A percentile compares a stretch with the other conserved stretches of the same genome.
Conservation (phyloP, 2,888 invertebrate genomes). For the Idaea aversata region DNA sequence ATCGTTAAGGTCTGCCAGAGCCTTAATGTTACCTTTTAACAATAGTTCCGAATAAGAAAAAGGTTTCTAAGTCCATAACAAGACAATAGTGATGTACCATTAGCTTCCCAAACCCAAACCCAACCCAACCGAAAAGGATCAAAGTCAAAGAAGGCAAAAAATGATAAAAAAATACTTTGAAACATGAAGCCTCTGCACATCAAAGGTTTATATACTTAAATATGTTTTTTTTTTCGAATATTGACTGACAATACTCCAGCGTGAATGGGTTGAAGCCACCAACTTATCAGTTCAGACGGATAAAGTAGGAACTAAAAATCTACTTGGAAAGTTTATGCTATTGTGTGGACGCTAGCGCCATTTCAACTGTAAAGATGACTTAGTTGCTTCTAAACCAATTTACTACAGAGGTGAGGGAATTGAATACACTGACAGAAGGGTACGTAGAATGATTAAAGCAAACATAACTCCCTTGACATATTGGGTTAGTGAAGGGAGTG, state of each 20-base stretch:
- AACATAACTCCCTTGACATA: constrained; percentile 40
- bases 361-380: constrained; percentile 3
- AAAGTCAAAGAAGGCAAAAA: not conserved
- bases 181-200: constrained; percentile 8
- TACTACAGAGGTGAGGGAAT: constrained; percentile 29
- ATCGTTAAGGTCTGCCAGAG: too few relatives aligned
- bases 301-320: not conserved
- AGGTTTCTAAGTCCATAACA: not conserved
- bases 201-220: constrained; percentile 17
- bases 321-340: not conserved
- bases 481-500: constrained; percentile 22
- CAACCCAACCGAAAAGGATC: not conserved
- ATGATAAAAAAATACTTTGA: not conserved
- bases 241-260: constrained; percentile 14
- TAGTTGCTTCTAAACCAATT: constrained; percentile 34
- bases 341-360: not conserved
- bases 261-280: constrained; percentile 29
- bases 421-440: constrained; percentile 43
- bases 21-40: too few relatives aligned
- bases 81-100: not conserved
- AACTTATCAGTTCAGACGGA: not conserved
- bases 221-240: constrained; percentile 14
- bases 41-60: too few relatives aligned
- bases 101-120: not conserved
- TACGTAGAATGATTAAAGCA: constrained; percentile 44